Conservation (phyloP, 2,113 vertebrate genomes). For the Hydrochoerus hydrochaeris region DNA sequence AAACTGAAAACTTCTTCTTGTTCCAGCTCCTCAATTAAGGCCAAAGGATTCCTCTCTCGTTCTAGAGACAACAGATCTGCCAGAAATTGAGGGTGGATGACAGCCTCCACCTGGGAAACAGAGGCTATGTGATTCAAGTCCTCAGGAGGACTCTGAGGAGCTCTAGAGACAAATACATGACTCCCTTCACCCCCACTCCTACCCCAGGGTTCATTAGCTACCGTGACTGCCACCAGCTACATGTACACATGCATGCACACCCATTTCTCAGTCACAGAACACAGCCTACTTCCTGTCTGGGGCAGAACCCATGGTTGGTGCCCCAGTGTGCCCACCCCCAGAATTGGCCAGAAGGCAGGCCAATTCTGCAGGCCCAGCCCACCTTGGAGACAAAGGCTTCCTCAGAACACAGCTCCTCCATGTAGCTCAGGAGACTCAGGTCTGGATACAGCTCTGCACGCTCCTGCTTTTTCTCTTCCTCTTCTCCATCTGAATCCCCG, state of each 20-base stretch:
- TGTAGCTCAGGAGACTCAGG: conserved; percentile 73
- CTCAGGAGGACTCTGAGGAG: background rate
- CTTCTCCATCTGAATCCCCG: conserved; percentile 38
- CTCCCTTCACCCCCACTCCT: too few relatives aligned
- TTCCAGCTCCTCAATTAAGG: conserved; percentile 76
- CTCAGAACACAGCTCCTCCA: conserved; percentile 83
- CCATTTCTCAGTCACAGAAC: background rate
- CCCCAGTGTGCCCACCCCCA: background rate
- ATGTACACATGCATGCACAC: background rate
- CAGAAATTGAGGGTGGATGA: conserved; percentile 80
- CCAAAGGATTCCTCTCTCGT: conserved; percentile 73
- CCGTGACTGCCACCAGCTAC: background rate
- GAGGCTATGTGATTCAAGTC: background rate
- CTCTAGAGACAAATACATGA: background rate
- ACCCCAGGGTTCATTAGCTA: background rate
- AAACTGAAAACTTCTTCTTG: conserved; percentile 75
- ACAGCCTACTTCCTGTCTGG: background rate
- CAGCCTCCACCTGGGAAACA: conserved; percentile 78
- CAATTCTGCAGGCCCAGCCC: background rate
- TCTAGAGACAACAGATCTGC: conserved; percentile 81
- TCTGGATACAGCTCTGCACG: conserved; percentile 57
- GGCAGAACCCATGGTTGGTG: background rate
- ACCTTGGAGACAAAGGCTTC: conserved; percentile 84
- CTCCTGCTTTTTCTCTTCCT: conserved; percentile 51
- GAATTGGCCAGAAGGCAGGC: conserved; percentile 2